Conservation (phyloP, 2,888 invertebrate species). For the Epinotia demarniana region DNA sequence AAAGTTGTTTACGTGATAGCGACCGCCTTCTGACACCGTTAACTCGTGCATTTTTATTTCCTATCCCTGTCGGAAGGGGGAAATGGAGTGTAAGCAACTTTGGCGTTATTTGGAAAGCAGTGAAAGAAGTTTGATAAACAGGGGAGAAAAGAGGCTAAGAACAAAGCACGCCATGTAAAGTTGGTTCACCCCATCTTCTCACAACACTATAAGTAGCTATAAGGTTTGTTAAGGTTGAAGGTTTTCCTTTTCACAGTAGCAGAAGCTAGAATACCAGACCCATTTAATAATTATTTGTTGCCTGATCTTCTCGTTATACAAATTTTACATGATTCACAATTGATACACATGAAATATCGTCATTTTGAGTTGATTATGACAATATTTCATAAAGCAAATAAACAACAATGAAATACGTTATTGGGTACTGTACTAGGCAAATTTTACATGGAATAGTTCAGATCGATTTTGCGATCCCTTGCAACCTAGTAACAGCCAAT, state of each 20-base stretch:
- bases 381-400: too few relatives aligned
- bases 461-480: conserved; percentile 21
- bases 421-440: background rate
- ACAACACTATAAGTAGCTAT: too few relatives aligned
- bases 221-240: too few relatives aligned
- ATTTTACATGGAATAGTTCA: conserved; percentile 3
- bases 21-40: conserved; percentile 26
- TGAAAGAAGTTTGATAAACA: conserved; percentile 21
- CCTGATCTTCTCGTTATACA: too few relatives aligned
- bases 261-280: too few relatives aligned
- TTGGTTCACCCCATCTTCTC: background rate
- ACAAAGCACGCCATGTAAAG: background rate
- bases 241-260: too few relatives aligned
- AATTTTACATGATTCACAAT: too few relatives aligned
- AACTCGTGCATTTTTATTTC: conserved; percentile 17
- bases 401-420: too few relatives aligned
- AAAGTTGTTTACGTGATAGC: conserved; percentile 18
- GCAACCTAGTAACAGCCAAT: conserved; percentile 15
- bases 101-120: conserved; percentile 8
- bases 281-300: too few relatives aligned
- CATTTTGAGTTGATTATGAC: too few relatives aligned
- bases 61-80: conserved; percentile 17
- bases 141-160: background rate
- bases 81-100: conserved; percentile 19
- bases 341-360: too few relatives aligned